A percentile compares a stretch with the other conserved stretches of the same genome.
Evolutionary conservation across 1,140 invertebrate species (phyloP).

Genomic region (Trissolcus basalis): DNA sequence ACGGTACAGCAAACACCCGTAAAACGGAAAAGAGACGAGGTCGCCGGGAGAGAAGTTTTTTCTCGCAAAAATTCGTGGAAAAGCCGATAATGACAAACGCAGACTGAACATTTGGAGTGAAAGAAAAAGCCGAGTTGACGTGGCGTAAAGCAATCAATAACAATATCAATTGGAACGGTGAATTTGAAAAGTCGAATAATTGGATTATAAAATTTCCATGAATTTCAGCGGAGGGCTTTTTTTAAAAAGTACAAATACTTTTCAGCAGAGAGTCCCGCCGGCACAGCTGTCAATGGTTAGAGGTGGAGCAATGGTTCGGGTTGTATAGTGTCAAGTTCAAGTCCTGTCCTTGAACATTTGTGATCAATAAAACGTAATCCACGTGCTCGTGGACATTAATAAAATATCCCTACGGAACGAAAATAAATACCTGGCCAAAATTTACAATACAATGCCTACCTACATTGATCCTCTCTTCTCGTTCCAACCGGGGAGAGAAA

Average conservation of each 20-base stretch:
- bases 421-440: constrained; percentile 1
- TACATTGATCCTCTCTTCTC: background rate
- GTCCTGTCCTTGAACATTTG: constrained; percentile 47
- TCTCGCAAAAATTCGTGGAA: constrained; percentile 39
- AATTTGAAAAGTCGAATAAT: constrained; percentile 51
- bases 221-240: constrained; percentile 36
- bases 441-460: constrained; percentile 4
- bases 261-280: constrained; percentile 32
- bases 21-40: no score
- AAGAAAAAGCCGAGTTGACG: constrained; percentile 25
- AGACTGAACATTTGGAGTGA: constrained; percentile 5
- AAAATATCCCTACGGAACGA: constrained; percentile 8
- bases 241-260: constrained; percentile 42
- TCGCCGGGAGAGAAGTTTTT: background rate
- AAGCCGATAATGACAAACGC: constrained; percentile 21
- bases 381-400: constrained; percentile 43
- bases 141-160: constrained; percentile 48
- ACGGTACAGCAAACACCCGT: no score
- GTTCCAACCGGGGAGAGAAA: background rate
- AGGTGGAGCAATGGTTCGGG: constrained; percentile 44
- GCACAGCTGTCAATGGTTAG: constrained; percentile 45
- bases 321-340: constrained; percentile 54
- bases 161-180: constrained; percentile 33
- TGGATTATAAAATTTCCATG: constrained; percentile 54
- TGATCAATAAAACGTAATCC: constrained; percentile 51